Evolutionary conservation across 2,888 invertebrate species (phyloP), one percentile per base, ranked within the genome.

Genomic region (Drosophila koepferae): DNA sequence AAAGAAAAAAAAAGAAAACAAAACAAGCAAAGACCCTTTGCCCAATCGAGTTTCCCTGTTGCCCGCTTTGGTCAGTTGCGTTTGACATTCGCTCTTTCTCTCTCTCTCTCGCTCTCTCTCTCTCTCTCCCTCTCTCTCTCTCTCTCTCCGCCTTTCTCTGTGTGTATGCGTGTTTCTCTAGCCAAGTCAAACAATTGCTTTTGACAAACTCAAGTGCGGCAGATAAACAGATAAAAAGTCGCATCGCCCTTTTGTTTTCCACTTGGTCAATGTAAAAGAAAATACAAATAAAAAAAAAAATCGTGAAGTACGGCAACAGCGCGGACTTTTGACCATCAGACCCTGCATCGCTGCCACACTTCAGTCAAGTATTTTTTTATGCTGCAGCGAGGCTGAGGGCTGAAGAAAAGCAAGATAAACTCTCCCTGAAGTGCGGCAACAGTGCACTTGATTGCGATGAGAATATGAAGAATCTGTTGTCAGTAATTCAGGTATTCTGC

Each of bases 141-240:
- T 49, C 12, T 12, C 12, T 36, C 12, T 36, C 12, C 10, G 2
- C 14, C 14, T 14, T 1, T 18, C 38, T 55, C 40, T 46, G 46
- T 20, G 10, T 53, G n/a, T 74, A 36, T 51, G 51, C 23, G 20
- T 49, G 20, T 43, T 63, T 63, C 67, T 67, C 74, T 44, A 63
- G 73, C 48, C 63, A 81, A 82, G 78, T 71, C 78, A 85, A 75
- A 85, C 88, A 84, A 87, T 85, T 85, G 83, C 75, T 82, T 67
- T 73, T 78, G 86, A 88, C 88, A 82, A 72, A 70, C 88, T 81
- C 78, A 88, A 84, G 84, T 76, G 86, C 72, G 72, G 68, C 88
- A 82, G 83, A 82, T 82, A 88, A 86, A 75, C 63, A 74, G 81
- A 75, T 78, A 75, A 80, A 78, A 70, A 70, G 63, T 66, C 66